These are phyloP conservation scores for Anolis apletophallus DNA, from an alignment of 2,797 vertebrate species.

Conservation along the genomic window DNA sequence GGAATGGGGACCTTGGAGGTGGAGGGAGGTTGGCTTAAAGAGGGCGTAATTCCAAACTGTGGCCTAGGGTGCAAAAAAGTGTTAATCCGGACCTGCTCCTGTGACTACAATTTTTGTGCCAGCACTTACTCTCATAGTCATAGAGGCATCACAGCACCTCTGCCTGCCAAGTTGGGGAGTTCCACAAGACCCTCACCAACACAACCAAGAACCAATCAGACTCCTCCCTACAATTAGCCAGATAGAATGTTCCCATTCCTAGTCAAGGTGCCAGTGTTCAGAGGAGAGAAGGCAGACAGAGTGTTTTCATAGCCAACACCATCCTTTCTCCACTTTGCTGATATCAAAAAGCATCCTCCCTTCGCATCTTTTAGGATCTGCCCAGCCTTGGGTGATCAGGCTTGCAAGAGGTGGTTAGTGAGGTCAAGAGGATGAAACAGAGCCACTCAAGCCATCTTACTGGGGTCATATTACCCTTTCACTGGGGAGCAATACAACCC, in stretches of 20 bases:
- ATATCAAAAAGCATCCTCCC: too few species aligned
- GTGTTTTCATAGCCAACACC: background rate
- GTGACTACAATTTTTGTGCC: background rate
- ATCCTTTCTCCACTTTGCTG: background rate
- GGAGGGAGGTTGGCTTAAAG: too few species aligned
- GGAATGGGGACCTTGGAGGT: too few species aligned
- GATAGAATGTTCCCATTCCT: background rate
- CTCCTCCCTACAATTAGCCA: too few species aligned
- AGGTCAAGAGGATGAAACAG: too few species aligned
- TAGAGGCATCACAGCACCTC: background rate
- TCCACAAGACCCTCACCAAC: background rate
- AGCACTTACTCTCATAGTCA: background rate
- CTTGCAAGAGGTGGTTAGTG: background rate
- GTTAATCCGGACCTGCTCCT: too few species aligned
- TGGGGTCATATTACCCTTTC: background rate
- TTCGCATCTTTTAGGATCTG: too few species aligned
- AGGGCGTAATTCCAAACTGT: too few species aligned
- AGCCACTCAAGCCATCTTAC: background rate
- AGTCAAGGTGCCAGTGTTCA: background rate
- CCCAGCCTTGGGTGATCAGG: background rate
- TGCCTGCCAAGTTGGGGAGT: background rate
- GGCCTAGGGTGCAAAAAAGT: too few species aligned
- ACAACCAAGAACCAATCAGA: too few species aligned
- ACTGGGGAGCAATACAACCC: background rate
- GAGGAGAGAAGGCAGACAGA: background rate